Percentiles rank a stretch among this genome's conserved stretches.
Conservation (phyloP, 2,888 invertebrate genomes). For the Lymantria monacha region DNA sequence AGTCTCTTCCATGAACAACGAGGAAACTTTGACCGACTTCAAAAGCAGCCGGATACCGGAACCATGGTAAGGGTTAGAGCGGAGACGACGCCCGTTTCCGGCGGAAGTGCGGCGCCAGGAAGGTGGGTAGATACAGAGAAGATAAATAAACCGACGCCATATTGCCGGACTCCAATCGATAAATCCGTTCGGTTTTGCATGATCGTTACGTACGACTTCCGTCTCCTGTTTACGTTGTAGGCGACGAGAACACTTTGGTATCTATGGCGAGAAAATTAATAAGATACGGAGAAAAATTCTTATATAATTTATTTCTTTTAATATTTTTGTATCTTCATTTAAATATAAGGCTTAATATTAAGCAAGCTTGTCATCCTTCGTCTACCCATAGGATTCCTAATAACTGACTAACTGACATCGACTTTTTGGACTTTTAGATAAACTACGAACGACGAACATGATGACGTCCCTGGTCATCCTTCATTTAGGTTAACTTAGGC, state of each 20-base stretch:
- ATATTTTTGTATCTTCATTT: too few relatives aligned
- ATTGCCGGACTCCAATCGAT: constrained; percentile 75
- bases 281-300: too few relatives aligned
- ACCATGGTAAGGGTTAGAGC: constrained; percentile 79
- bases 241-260: not conserved
- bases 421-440: too few relatives aligned
- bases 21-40: constrained; percentile 68
- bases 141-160: constrained; percentile 77
- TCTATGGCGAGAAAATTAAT: too few relatives aligned
- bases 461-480: too few relatives aligned
- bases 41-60: constrained; percentile 78
- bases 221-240: constrained; percentile 70
- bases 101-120: constrained; percentile 78
- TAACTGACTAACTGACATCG: too few relatives aligned
- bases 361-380: too few relatives aligned
- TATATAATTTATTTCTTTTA: too few relatives aligned
- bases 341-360: too few relatives aligned
- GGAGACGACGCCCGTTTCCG: constrained; percentile 79
- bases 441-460: too few relatives aligned
- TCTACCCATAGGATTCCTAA: too few relatives aligned
- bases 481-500: too few relatives aligned
- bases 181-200: constrained; percentile 78
- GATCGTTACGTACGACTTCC: constrained; percentile 70
- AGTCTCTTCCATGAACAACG: constrained; percentile 49
- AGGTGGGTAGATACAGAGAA: constrained; percentile 65